Conservation (phyloP, 2,888 invertebrate genomes). For the Tetragnatha montana region DNA sequence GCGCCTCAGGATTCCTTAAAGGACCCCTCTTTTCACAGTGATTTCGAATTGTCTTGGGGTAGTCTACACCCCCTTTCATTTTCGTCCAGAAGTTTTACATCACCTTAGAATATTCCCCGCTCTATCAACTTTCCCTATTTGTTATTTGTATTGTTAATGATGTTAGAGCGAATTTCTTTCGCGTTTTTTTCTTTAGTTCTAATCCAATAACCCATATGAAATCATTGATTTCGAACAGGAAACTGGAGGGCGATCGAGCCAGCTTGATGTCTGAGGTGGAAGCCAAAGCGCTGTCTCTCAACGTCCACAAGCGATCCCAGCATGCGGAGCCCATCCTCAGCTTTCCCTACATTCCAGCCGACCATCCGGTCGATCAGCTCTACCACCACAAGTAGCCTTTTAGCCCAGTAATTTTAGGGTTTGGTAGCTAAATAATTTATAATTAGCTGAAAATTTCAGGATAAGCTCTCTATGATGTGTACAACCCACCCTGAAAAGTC, state of each 20-base stretch:
- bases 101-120: too few relatives aligned
- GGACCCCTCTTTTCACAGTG: too few relatives aligned
- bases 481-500: too few relatives aligned
- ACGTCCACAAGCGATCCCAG: constrained; percentile 49
- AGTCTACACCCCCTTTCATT: too few relatives aligned
- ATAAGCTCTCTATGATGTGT: too few relatives aligned
- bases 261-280: constrained; percentile 61
- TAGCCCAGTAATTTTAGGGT: too few relatives aligned
- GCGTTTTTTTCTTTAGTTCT: neutral
- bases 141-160: neutral
- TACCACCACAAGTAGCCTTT: constrained; percentile 57
- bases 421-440: too few relatives aligned
- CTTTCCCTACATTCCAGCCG: constrained; percentile 38
- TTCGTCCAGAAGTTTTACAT: too few relatives aligned
- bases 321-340: constrained; percentile 45
- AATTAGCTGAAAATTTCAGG: too few relatives aligned
- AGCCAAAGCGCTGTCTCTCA: constrained; percentile 45
- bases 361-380: constrained; percentile 54
- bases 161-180: neutral
- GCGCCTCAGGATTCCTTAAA: too few relatives aligned
- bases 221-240: constrained; percentile 11
- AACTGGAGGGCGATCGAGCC: constrained; percentile 27
- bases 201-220: neutral
- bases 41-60: too few relatives aligned
- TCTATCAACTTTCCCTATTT: neutral